Evolutionary conservation across 2,113 vertebrate species (phyloP).

Genomic region (Prunella himalayana): DNA sequence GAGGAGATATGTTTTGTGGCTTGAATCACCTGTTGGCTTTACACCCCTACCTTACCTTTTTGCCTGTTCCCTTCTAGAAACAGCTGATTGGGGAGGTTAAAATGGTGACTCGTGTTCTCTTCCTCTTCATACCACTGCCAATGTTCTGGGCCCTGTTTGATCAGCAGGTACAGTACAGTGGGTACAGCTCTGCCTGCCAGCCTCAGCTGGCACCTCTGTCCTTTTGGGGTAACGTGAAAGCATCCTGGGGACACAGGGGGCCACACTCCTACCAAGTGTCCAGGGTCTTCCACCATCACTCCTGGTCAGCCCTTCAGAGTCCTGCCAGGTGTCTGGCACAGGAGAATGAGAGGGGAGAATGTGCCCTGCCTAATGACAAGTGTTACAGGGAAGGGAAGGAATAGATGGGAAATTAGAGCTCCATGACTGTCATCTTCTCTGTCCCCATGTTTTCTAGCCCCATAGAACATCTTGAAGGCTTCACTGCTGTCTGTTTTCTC

Average conservation of each 20-base stretch:
- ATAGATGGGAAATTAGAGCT: not conserved
- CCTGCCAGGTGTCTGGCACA: not conserved
- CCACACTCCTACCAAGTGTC: not conserved
- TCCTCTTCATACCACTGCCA: slow-evolving; percentile 92
- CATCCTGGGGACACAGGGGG: not conserved
- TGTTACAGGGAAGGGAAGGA: not conserved
- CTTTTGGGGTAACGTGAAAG: not conserved
- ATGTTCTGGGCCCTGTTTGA: slow-evolving; percentile 99
- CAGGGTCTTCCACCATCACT: not conserved
- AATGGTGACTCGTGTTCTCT: slow-evolving; percentile 86
- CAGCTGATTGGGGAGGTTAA: slow-evolving; percentile 89
- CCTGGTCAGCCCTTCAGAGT: not conserved
- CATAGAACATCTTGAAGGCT: not conserved
- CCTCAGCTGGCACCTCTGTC: not conserved
- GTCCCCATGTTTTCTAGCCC: not conserved
- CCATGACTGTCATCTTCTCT: not conserved
- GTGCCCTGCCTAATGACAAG: not conserved
- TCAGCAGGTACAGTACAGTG: slow-evolving; percentile 83
- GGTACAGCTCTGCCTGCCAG: not conserved
- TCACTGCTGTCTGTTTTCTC: not conserved
- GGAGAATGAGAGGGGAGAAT: not conserved
- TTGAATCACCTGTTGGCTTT: not conserved
- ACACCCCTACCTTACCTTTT: not conserved
- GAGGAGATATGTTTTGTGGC: not conserved
- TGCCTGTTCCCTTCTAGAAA: slow-evolving; percentile 72